Evolutionary conservation across 2,113 vertebrate species (phyloP).

Genomic region (Solenodon paradoxus): DNA sequence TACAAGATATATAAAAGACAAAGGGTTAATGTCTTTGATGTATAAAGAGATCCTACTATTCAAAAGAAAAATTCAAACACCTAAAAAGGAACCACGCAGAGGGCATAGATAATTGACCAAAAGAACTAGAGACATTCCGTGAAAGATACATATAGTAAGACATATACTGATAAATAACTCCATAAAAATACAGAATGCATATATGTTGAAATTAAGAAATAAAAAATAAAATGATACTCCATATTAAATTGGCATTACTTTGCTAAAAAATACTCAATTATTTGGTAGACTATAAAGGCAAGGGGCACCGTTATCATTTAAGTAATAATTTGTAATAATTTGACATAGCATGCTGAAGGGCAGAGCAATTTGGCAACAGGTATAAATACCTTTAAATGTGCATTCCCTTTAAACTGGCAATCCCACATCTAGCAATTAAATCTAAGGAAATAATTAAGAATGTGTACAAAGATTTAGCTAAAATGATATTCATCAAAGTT

Average conservation of each 20-base stretch:
- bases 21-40: slow-evolving; percentile 26
- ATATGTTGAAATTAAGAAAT: neutral
- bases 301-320: neutral
- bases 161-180: neutral
- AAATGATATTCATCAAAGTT: slow-evolving; percentile 51
- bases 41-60: neutral
- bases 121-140: neutral
- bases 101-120: neutral
- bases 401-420: neutral
- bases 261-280: neutral
- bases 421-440: slow-evolving; percentile 48
- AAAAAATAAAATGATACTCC: neutral
- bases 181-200: neutral
- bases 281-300: neutral
- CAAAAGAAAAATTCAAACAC: neutral
- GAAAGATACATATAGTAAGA: neutral
- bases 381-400: neutral
- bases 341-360: neutral
- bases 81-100: neutral
- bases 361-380: slow-evolving; percentile 24
- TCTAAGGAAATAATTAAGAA: slow-evolving; percentile 66
- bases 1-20: neutral
- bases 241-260: neutral
- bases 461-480: slow-evolving; percentile 41
- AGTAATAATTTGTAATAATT: neutral